Evolutionary conservation across 1,140 invertebrate species (phyloP), one percentile per base, ranked within the genome.

Genomic region (Parasteatoda tepidariorum): DNA sequence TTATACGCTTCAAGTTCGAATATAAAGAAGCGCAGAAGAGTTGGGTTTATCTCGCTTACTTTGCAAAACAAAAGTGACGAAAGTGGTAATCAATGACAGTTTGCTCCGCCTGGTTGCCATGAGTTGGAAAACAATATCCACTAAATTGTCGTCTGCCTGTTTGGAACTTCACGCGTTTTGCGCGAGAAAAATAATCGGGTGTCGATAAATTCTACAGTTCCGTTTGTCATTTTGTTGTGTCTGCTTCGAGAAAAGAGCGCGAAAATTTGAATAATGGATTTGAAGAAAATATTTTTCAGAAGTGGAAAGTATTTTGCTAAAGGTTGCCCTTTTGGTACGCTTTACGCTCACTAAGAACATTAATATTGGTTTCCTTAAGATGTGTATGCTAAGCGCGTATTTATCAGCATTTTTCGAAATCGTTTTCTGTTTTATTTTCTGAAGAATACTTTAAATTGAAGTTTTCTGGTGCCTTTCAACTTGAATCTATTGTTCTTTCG

Each of bases 201-300:
- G 64, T 41, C 64, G n/a, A 67, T 67, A 67, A 13, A 67, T 67
- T 41, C 33, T n/a, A 22, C 4, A 30, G 9, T 38, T 67, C 31
- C 64, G 64, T 67, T 67, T 67, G 64, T 67, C 64, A 67, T 67
- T 67, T 34, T 34, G 64, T 38, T 67, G 64, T 67, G 64, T 67
- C 64, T 67, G 64, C 18, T 48, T 9, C 9, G 38, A 2, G 38
- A 48, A 48, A 48, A n/a, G 28, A 18, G 61, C 64, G 64, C 15
- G 64, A 67, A 41, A 41, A 48, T 67, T 67, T 67, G 64, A 67
- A 67, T 67, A 67, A 67, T 67, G 64, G 64, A 67, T 67, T 5
- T 41, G 11, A 4, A 5, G 34, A 2, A 24, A n/a, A 67, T 64
- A 33, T 67, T 67, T 67, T 30, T 33, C 15, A 9, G 33, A 13